Evolutionary conservation across 2,113 vertebrate species (phyloP), one percentile per base, ranked within the genome.

Genomic region (Perca flavescens): DNA sequence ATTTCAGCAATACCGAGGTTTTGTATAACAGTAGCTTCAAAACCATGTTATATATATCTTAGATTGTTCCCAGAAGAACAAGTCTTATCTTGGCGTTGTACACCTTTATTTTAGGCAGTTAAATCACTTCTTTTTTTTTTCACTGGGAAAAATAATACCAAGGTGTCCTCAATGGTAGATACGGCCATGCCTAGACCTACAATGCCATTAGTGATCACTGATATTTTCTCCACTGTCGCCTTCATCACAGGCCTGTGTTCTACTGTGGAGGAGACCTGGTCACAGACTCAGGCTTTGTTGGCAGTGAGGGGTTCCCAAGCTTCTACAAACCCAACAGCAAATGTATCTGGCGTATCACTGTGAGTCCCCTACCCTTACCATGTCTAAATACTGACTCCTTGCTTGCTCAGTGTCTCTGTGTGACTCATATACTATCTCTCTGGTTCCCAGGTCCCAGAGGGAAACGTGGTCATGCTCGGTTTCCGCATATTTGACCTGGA

Each of bases 401-500:
- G n/a, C 11, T 49, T 11, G 6, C 15, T 52, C 54, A 22, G 50
- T 66, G 50, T 11, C 7, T 46, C 53, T 9, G 17, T 1, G 4
- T 77, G 28, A 80, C 68, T 91, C 69, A 75, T 50, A 12, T 15
- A 4, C 6, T 31, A 9, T 81, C 56, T 28, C 2, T 57, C 14
- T 86, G 79, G 57, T 68, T 61, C 58, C 52, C 92, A 98, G 97
- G 97, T 97, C 36, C 96, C 97, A 0, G 96, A 96, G 68, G 96
- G 95, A 3, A 96, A 96, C 1, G 94, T 97, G 80, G 95, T 97
- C 75, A 95, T 89, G 80, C 95, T 98, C 12, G 93, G 94, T 70
- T 98, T 98, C 92, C 95, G 96, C 52, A 91, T 97, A 64, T 96
- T 98, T 21, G 97, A 98, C 92, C 81, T 98, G 82, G 97, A 98